These are phyloP conservation scores for Lithobates pipiens DNA, from an alignment of 2,797 vertebrate genomes.

Conservation along the genomic window DNA sequence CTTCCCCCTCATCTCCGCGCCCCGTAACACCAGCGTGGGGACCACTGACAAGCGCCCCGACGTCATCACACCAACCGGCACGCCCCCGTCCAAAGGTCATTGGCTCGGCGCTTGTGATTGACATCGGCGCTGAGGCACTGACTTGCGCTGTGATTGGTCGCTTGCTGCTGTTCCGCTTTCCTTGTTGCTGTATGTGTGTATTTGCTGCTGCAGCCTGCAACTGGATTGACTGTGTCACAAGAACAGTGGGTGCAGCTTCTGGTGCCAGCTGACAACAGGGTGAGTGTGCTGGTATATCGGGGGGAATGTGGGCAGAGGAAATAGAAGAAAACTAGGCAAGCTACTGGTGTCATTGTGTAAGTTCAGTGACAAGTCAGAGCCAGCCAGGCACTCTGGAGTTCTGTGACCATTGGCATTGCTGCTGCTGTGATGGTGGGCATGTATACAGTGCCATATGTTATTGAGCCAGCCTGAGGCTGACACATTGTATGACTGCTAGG, in stretches of 20 bases:
- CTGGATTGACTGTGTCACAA: conserved; percentile 31
- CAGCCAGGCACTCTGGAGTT: conserved; percentile 8
- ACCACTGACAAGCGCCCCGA: neutral
- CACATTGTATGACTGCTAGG: neutral
- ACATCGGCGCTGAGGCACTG: conserved; percentile 23
- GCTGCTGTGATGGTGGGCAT: neutral
- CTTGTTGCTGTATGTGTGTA: conserved; percentile 57
- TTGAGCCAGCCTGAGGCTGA: neutral
- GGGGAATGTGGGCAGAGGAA: neutral
- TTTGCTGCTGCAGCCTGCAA: conserved; percentile 19
- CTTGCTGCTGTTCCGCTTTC: conserved; percentile 53
- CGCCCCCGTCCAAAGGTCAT: neutral
- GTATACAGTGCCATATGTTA: neutral
- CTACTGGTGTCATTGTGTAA: neutral
- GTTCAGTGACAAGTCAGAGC: neutral
- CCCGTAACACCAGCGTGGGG: neutral
- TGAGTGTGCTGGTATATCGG: conserved; percentile 12
- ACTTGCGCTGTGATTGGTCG: conserved; percentile 27
- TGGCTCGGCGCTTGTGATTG: conserved; percentile 13
- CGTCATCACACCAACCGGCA: conserved; percentile 7
- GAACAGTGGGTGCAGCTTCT: conserved; percentile 6
- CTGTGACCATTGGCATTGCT: neutral
- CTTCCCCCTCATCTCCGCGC: neutral
- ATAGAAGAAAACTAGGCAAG: neutral
- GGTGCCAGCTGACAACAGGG: conserved; percentile 46